Evolutionary conservation across 2,888 invertebrate genomes (phyloP).

Genomic region (Eugnorisma glareosa): DNA sequence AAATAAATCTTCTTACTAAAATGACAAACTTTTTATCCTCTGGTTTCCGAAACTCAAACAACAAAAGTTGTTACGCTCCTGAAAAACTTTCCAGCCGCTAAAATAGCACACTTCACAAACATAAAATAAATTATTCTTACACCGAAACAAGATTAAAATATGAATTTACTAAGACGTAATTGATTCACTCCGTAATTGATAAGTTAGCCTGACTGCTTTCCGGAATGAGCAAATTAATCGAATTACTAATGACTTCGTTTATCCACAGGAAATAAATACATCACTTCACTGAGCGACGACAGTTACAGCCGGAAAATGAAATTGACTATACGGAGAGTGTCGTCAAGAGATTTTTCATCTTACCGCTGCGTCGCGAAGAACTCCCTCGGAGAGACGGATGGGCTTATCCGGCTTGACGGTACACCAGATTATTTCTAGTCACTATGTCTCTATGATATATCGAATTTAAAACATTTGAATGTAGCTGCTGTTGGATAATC

Average conservation of each 20-base stretch:
- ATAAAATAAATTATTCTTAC: conserved; percentile 32
- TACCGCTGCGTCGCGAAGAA: conserved; percentile 98
- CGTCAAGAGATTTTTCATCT: conserved; percentile 95
- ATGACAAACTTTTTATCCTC: conserved; percentile 1
- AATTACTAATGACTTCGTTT: conserved; percentile 59
- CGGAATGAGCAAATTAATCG: conserved; percentile 55
- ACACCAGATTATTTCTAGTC: conserved; percentile 78
- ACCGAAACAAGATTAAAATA: conserved; percentile 53
- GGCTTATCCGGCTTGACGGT: conserved; percentile 97
- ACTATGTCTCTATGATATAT: conserved; percentile 58
- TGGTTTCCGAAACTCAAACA: conserved; percentile 19
- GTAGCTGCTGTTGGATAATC: not conserved
- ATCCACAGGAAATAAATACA: conserved; percentile 95
- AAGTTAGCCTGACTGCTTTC: conserved; percentile 58
- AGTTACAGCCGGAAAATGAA: conserved; percentile 98
- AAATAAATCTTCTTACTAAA: conserved; percentile 10
- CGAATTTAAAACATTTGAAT: conserved; percentile 48
- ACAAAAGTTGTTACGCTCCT: conserved; percentile 16
- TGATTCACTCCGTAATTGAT: conserved; percentile 57
- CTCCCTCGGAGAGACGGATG: conserved; percentile 97
- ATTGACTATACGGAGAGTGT: conserved; percentile 96
- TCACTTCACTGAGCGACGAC: conserved; percentile 95
- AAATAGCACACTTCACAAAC: conserved; percentile 15
- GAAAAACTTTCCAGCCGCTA: conserved; percentile 27
- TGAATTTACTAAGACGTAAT: conserved; percentile 46